Evolutionary conservation across 2,888 invertebrate species (phyloP).

Genomic region (Polydrusus tereticollis): DNA sequence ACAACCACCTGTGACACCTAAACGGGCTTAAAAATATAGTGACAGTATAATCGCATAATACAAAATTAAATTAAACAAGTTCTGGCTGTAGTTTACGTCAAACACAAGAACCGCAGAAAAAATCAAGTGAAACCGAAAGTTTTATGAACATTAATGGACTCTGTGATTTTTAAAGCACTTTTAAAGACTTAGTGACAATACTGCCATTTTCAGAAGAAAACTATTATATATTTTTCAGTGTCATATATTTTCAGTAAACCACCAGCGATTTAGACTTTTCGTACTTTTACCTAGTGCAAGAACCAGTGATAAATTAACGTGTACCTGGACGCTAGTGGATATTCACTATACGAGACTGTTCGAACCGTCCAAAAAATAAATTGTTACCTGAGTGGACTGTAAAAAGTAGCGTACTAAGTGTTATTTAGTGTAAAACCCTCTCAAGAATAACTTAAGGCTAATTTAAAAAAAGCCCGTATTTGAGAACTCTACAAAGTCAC

Average conservation of each 20-base stretch:
- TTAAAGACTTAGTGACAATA: constrained; percentile 1
- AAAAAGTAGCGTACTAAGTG: neutral
- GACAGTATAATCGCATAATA: neutral
- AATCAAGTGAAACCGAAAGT: constrained; percentile 13
- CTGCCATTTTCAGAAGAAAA: neutral
- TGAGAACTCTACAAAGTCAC: neutral
- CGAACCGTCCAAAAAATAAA: neutral
- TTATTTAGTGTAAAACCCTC: neutral
- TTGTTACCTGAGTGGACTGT: neutral
- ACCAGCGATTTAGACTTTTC: neutral
- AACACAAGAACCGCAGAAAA: neutral
- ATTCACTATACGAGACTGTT: neutral
- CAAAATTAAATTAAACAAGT: neutral
- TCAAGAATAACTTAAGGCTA: neutral
- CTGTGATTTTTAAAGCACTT: constrained; percentile 1
- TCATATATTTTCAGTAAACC: neutral
- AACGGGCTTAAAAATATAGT: constrained; percentile 4
- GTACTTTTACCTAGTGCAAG: neutral
- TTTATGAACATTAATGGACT: neutral
- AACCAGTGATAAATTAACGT: constrained; percentile 1
- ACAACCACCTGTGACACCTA: constrained; percentile 2
- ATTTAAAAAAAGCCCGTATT: neutral
- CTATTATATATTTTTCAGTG: neutral
- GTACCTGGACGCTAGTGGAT: neutral
- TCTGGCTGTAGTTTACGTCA: neutral